phyloP scores from a whole-genome alignment of 2,113 vertebrate species.

The Galbula dea region DNA sequence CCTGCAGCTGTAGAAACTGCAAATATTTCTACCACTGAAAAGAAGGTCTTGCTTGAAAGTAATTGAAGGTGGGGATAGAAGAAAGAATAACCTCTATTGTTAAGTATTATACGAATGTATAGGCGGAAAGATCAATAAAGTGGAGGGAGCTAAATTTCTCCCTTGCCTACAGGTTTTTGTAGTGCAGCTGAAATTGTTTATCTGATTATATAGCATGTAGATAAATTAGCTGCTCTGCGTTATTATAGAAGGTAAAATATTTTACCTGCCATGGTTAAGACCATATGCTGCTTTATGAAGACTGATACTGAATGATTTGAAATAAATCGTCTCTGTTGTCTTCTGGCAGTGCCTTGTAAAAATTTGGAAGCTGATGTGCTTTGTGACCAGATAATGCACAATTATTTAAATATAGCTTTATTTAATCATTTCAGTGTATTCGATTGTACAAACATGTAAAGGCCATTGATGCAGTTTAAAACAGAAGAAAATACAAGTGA shows the following conservation, averaged over 20 bases:
- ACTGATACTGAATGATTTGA: conserved; percentile 58
- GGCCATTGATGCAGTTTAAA: background rate
- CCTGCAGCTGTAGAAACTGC: conserved; percentile 59
- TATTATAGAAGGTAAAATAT: conserved; percentile 70
- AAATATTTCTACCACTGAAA: conserved; percentile 63
- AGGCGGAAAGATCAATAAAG: conserved; percentile 25
- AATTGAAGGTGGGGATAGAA: conserved; percentile 36
- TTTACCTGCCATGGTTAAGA: conserved; percentile 68
- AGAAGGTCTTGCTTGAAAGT: conserved; percentile 56
- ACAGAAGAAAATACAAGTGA: background rate
- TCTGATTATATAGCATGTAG: conserved; percentile 60
- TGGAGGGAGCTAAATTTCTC: background rate
- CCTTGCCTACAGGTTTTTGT: conserved; percentile 39
- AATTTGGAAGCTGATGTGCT: conserved; percentile 9
- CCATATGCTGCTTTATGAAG: conserved; percentile 69
- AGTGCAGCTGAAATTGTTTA: conserved; percentile 56
- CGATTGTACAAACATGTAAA: background rate
- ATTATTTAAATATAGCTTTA: background rate
- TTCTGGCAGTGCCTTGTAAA: conserved; percentile 50
- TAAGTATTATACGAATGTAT: conserved; percentile 19
- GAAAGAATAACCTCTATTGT: conserved; percentile 44
- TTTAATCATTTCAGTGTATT: conserved; percentile 8
- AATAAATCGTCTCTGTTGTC: conserved; percentile 34
- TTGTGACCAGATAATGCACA: conserved; percentile 25
- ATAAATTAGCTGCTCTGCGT: conserved; percentile 63